Evolutionary conservation across 2,888 invertebrate species (phyloP), one percentile per base, ranked within the genome.

Genomic region (Fragum sueziense): DNA sequence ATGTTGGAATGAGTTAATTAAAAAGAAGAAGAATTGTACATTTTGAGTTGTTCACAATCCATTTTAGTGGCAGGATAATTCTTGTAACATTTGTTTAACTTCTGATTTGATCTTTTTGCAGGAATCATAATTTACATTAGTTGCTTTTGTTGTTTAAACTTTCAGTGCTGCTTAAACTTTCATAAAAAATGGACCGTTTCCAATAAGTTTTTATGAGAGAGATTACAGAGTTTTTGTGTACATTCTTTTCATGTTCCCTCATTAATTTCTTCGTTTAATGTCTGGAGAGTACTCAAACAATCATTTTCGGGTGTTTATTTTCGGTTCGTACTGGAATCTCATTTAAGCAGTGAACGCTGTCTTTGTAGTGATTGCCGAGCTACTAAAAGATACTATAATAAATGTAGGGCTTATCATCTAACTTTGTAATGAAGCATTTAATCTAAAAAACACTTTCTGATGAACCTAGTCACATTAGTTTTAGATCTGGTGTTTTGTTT

Each of bases 391-490:
- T 47, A 17, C 27, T 25, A 27, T 68, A 47, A 68, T 47, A 47
- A 20, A 68, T 34, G 65, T 25, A 11, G 17, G n/a, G 7, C 29
- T 68, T 68, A 68, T 68, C 68, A 47, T 6, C 47, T 27, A 25
- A 47, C 27, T 4, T 47, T 27, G 25, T 47, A 68, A 68, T 68
- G 68, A 68, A 27, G 37, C 68, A 68, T 47, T 47, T 29, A 68
- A 68, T 68, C 29, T 68, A 47, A 68, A 68, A 47, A 68, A 41
- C 68, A 68, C 61, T 61, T 61, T 61, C 61, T 29, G 61, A 29
- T 25, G 25, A 2, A 22, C 11, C 22, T 57, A 14, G 20, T 57
- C 20, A n/a, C 25, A 25, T 57, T 9, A 47, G n/a, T n/a, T n/a
- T n/a, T n/a, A n/a, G n/a, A n/a, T n/a, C n/a, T n/a, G n/a, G n/a